Conservation (phyloP, 2,888 invertebrate genomes). For the Pediacus dermestoides region DNA sequence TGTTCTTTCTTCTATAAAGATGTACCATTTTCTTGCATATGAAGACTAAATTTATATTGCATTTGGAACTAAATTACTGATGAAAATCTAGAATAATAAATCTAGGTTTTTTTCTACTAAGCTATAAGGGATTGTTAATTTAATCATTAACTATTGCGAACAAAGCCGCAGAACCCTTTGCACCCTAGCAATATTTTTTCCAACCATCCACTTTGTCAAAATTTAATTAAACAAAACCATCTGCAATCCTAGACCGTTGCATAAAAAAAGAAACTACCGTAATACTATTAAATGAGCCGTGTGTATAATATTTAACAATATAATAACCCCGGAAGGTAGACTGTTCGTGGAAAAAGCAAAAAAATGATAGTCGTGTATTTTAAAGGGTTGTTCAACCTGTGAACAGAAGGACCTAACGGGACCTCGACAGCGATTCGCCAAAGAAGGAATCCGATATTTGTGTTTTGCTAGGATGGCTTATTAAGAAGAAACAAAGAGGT, state of each 20-base stretch:
- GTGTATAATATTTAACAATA: slow-evolving; percentile 32
- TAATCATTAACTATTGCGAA: no score
- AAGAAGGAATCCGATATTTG: slow-evolving; percentile 36
- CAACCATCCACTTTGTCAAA: no score
- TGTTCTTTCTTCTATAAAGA: background rate
- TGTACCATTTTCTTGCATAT: slow-evolving; percentile 5
- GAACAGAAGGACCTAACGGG: slow-evolving; percentile 38
- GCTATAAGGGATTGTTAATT: no score
- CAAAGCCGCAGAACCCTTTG: no score
- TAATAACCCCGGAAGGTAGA: slow-evolving; percentile 38
- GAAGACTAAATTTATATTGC: slow-evolving; percentile 5
- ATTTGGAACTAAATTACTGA: no score
- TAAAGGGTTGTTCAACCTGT: slow-evolving; percentile 46
- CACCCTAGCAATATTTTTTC: no score
- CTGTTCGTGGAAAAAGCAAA: slow-evolving; percentile 25
- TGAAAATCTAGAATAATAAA: no score
- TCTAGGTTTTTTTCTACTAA: no score
- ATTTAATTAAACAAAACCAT: no score
- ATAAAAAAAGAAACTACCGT: slow-evolving; percentile 22
- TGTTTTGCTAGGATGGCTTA: slow-evolving; percentile 24
- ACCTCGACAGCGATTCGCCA: slow-evolving; percentile 39
- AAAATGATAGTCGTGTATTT: slow-evolving; percentile 25
- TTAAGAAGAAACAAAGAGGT: background rate
- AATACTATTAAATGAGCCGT: slow-evolving; percentile 22
- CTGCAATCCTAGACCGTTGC: slow-evolving; percentile 25